These are phyloP conservation scores for Beris morrisii DNA, from an alignment of 2,888 invertebrate genomes.

Conservation along the genomic window DNA sequence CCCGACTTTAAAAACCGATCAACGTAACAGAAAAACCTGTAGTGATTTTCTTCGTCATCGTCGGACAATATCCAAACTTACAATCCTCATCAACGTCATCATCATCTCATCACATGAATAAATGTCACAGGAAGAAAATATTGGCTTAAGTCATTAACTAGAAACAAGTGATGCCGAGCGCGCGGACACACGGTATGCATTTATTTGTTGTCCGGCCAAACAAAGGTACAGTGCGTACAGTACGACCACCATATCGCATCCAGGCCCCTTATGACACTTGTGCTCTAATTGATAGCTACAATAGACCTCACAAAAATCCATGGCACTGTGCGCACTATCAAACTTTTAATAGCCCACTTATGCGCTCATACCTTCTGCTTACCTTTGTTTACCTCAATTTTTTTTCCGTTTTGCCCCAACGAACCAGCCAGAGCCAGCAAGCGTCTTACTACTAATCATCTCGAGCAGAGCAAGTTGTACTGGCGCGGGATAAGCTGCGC, in stretches of 20 bases:
- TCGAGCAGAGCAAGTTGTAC: no score
- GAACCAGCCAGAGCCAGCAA: no score
- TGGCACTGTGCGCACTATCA: not conserved
- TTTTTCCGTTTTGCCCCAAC: no score
- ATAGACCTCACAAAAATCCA: slow-evolving; percentile 27
- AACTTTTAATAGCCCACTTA: not conserved
- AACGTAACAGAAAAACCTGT: not conserved
- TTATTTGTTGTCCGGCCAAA: slow-evolving; percentile 29
- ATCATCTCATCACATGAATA: slow-evolving; percentile 21
- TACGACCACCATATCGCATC: slow-evolving; percentile 15
- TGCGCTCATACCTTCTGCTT: no score
- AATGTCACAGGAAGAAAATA: slow-evolving; percentile 46
- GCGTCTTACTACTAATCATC: no score
- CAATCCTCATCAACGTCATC: not conserved
- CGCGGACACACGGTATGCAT: slow-evolving; percentile 22
- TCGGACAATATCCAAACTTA: not conserved
- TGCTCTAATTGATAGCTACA: slow-evolving; percentile 32
- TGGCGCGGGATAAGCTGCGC: slow-evolving; percentile 1
- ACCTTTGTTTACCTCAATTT: no score
- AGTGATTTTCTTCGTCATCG: not conserved
- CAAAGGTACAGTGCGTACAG: slow-evolving; percentile 25
- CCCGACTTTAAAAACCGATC: not conserved
- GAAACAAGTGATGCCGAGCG: slow-evolving; percentile 41
- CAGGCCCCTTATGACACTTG: slow-evolving; percentile 19
- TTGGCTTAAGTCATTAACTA: slow-evolving; percentile 45